These are phyloP conservation scores for Hystrix cristata DNA, from an alignment of 2,113 vertebrate genomes.

Conservation along the genomic window DNA sequence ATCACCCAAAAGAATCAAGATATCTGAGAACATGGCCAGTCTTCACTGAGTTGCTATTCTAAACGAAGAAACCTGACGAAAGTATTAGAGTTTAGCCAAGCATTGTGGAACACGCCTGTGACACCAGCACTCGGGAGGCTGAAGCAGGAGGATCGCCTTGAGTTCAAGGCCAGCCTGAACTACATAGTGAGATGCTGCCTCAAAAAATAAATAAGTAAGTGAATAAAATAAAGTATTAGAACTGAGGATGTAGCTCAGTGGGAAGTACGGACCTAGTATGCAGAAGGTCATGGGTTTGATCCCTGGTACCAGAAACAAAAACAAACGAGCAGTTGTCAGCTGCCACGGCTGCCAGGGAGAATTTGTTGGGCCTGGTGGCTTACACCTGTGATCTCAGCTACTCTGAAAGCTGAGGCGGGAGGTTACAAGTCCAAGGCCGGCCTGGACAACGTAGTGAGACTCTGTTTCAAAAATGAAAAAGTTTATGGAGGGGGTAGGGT, in stretches of 20 bases:
- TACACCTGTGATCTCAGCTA: background rate
- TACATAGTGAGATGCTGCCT: background rate
- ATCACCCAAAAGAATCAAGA: background rate
- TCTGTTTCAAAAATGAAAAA: background rate
- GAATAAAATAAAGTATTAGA: background rate
- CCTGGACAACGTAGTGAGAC: background rate
- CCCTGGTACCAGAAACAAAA: background rate
- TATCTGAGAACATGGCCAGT: background rate
- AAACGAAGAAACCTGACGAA: constrained; percentile 10
- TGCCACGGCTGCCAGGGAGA: background rate
- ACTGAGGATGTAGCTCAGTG: background rate
- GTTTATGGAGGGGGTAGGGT: background rate
- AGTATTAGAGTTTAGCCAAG: background rate
- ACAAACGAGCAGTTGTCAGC: background rate
- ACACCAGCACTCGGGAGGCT: too few species aligned
- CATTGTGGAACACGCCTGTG: background rate
- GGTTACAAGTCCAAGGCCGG: background rate
- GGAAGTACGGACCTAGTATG: too few species aligned
- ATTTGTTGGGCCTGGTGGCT: background rate
- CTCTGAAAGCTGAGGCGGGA: background rate
- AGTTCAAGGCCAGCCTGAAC: background rate
- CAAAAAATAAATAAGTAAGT: background rate
- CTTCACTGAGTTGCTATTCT: background rate
- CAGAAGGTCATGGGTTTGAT: background rate
- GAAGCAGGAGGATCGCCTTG: too few species aligned